Evolutionary conservation across 1,140 invertebrate species (phyloP).

Genomic region (Micrasema longulum): DNA sequence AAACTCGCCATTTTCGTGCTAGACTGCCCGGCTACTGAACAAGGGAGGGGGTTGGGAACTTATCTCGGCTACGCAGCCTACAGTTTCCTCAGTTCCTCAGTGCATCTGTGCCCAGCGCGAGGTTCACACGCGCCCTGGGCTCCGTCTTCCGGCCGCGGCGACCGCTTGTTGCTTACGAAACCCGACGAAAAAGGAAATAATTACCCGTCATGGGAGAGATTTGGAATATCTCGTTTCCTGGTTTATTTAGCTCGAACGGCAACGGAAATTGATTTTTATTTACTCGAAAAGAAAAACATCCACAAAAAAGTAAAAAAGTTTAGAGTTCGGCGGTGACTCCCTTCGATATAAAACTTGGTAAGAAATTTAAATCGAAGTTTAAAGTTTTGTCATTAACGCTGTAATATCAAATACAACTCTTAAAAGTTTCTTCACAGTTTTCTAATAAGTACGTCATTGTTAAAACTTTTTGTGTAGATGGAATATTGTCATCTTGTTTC

Average conservation of each 20-base stretch:
- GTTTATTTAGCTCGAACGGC: no score
- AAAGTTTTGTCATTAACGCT: neutral
- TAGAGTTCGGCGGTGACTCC: neutral
- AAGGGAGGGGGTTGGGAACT: slow-evolving; percentile 13
- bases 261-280: no score
- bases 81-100: slow-evolving; percentile 31
- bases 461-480: no score
- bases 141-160: slow-evolving; percentile 15
- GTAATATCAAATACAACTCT: no score
- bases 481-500: no score
- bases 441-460: no score
- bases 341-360: slow-evolving; percentile 19
- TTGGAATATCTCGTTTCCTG: no score
- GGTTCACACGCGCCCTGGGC: slow-evolving; percentile 45
- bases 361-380: slow-evolving; percentile 9
- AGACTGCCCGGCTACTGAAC: neutral
- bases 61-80: neutral
- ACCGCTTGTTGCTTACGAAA: slow-evolving; percentile 48
- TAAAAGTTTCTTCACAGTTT: neutral
- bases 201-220: no score
- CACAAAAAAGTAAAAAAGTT: slow-evolving; percentile 10
- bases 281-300: neutral
- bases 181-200: neutral
- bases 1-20: neutral
- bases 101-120: slow-evolving; percentile 47